Base-by-base conservation (phyloP, 1,140 invertebrate genomes). In the Neotoxoptera formosana region DNA sequence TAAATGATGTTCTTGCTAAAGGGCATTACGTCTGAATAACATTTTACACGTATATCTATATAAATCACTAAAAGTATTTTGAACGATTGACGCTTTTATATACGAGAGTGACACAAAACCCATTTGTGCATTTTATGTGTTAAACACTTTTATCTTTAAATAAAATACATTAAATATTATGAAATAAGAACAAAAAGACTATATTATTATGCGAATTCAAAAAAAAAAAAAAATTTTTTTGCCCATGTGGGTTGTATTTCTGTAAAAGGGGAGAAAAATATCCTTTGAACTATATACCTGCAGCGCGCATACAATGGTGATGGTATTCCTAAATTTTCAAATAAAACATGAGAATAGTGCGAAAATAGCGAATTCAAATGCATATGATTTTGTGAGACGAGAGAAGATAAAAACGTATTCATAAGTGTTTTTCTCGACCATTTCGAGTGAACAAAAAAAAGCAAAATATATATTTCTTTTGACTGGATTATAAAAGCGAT, bases 1-100 rank as follows among this genome's bases (percentile, higher is more conserved):
- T 76, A 76, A 76, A 76, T 76, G 60, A n/a, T 76, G n/a, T 76
- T 76, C 60, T n/a, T 76, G n/a, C 60, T 76, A 76, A n/a, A n/a
- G 60, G n/a, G n/a, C n/a, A 76, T 76, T 76, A 76, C 60, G 30
- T 76, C 30, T 76, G 30, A 76, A 76, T 76, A 17, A n/a, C 30
- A 76, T 76, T 76, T 76, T 17, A 17, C 30, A 4, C 60, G 30
- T 76, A n/a, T 76, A 7, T 53, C 21, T 21, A 20, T 76, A 76
- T 76, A 76, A n/a, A 76, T 76, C 60, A 76, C 60, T 76, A 48
- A 47, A 34, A 36, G 81, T 83, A 83, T 86, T 41, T 86, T 30
- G 41, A 45, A 86, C 36, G 25, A 45, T 86, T 86, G 83, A 45
- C 41, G 36, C 60, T 76, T 76, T 76, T 76, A n/a, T 76, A 14